Evolutionary conservation across 2,888 invertebrate species (phyloP), one percentile per base, ranked within the genome.

Genomic region (Epinotia nisella): DNA sequence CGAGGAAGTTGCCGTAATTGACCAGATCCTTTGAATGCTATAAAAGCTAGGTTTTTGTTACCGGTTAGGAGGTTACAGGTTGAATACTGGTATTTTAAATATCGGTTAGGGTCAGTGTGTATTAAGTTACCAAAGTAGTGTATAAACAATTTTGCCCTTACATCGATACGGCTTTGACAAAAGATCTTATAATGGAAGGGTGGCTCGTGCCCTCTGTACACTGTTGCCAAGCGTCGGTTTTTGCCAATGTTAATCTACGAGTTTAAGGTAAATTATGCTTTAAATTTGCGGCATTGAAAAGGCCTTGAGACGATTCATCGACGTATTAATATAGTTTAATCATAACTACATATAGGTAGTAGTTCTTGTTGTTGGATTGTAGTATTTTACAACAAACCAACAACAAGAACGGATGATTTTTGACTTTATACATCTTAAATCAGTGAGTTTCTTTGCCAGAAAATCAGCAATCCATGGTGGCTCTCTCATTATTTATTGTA

Each of bases 161-260:
- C 58, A 49, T 65, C 58, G n/a, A 58, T 58, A 70, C 24, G 21
- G 21, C 17, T 61, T 70, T 70, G 56, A 62, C 70, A 35, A 70
- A 55, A 45, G 51, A 49, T 56, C 35, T 53, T 41, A 11, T 19
- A 51, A 39, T 29, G 21, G 53, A 39, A 49, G 64, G 64, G 70
- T 64, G 49, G 21, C 62, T 10, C 45, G 21, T 45, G 35, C 35
- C 13, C 65, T 65, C n/a, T 51, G 39, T 39, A 45, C 7, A 45
- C 61, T 56, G 59, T 65, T 59, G 35, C 58, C 58, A 51, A 53
- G 61, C 17, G 58, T 19, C 35, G 13, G n/a, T n/a, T 62, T 70
- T 41, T 17, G 41, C 21, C 19, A n/a, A 19, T 39, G 60, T 61
- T 41, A 51, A 51, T 51, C n/a, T 3, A 29, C 62, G 51, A 64